These are phyloP conservation scores for Octomys mimax DNA, from an alignment of 2,797 vertebrate genomes.

Conservation along the genomic window DNA sequence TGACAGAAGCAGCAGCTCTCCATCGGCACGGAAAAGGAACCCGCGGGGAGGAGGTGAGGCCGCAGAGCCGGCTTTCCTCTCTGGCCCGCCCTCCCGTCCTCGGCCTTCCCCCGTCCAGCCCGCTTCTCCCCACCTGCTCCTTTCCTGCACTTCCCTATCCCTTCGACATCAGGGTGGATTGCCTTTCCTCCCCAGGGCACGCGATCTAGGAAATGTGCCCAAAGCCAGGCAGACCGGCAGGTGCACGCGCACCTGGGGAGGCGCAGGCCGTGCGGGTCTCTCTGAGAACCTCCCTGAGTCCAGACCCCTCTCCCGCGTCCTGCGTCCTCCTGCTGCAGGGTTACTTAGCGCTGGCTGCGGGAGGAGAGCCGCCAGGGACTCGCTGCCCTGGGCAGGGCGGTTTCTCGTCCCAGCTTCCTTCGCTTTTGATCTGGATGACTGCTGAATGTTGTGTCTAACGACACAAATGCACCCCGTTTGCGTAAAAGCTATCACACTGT, in stretches of 20 bases:
- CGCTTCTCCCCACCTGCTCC: background rate
- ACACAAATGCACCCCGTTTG: slow-evolving; percentile 68
- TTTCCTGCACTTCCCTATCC: background rate
- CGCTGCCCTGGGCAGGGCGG: background rate
- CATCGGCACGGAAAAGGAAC: background rate
- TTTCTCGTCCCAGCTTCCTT: slow-evolving; percentile 20
- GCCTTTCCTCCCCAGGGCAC: background rate
- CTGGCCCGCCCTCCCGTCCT: background rate
- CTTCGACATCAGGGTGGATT: background rate
- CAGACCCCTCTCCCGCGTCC: background rate
- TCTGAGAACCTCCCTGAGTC: background rate
- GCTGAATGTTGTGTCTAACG: slow-evolving; percentile 63
- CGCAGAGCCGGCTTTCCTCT: background rate
- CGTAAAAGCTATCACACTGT: slow-evolving; percentile 80
- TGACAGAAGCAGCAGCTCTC: background rate
- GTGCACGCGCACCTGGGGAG: background rate
- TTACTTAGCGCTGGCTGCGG: background rate
- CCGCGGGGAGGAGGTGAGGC: background rate
- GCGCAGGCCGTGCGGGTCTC: background rate
- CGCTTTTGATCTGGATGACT: background rate
- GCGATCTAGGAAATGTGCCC: background rate
- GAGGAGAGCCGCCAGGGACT: background rate
- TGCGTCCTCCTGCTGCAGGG: rapidly evolving
- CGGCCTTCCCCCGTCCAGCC: too few species aligned
- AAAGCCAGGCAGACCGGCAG: background rate